phyloP scores from a whole-genome alignment of 1,140 invertebrate genomes.

The Mycetomoellerius zeteki region DNA sequence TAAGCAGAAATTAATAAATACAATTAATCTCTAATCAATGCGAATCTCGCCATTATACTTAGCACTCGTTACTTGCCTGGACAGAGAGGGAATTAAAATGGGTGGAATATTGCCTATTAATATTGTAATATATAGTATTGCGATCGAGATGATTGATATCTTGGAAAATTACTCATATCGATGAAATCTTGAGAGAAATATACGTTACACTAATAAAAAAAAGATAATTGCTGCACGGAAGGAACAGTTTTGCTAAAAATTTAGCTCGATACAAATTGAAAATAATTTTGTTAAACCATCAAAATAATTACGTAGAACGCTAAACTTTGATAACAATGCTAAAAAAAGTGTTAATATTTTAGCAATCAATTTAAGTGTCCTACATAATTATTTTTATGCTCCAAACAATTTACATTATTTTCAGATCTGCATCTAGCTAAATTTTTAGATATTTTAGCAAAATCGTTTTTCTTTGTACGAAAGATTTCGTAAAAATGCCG shows the following conservation, averaged over 20 bases:
- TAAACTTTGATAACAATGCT: no score
- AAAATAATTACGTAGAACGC: no score
- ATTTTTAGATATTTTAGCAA: no score
- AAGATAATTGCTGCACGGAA: not conserved
- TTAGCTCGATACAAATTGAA: no score
- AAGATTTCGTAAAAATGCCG: not conserved
- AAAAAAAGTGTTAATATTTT: no score
- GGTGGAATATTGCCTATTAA: slow-evolving; percentile 40
- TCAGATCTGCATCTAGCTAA: no score
- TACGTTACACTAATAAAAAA: slow-evolving; percentile 38
- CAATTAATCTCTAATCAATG: slow-evolving; percentile 35
- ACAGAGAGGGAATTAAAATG: slow-evolving; percentile 18
- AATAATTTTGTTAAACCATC: no score
- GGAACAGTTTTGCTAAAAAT: no score
- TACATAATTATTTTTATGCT: no score
- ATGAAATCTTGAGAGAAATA: not conserved
- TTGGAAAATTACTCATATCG: slow-evolving; percentile 36
- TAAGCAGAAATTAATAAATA: slow-evolving; percentile 15
- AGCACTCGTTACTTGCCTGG: slow-evolving; percentile 11
- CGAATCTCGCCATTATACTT: slow-evolving; percentile 26
- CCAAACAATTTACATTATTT: no score
- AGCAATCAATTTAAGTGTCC: no score
- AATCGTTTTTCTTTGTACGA: no score
- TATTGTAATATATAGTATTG: slow-evolving; percentile 21
- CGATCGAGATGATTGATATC: slow-evolving; percentile 42